Conservation (phyloP, 1,140 invertebrate species). For the Proctacanthus coquilletti region DNA sequence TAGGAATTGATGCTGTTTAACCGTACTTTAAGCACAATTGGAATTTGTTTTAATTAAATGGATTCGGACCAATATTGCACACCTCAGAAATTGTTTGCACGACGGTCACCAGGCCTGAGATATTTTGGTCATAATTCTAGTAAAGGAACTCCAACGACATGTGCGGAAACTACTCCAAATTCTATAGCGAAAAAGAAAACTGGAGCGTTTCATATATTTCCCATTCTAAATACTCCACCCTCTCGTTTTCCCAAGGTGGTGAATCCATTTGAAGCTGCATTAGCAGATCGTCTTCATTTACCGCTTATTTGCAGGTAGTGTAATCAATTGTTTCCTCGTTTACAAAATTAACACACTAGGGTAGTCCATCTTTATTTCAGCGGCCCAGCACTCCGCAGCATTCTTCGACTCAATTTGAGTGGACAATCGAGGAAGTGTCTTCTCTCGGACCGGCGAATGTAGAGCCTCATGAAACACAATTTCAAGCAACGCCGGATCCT, state of each 20-base stretch:
- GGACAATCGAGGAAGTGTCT: slow-evolving; percentile 39
- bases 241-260: slow-evolving; percentile 20
- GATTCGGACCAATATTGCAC: too few relatives aligned
- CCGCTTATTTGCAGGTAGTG: slow-evolving; percentile 25
- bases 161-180: too few relatives aligned
- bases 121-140: too few relatives aligned
- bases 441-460: slow-evolving; percentile 35
- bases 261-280: slow-evolving; percentile 24
- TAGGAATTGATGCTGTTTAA: too few relatives aligned
- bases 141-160: too few relatives aligned
- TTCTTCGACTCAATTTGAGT: slow-evolving; percentile 32
- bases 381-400: slow-evolving; percentile 17
- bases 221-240: slow-evolving; percentile 25
- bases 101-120: too few relatives aligned
- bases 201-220: too few relatives aligned
- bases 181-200: too few relatives aligned
- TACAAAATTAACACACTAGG: too few relatives aligned
- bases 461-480: slow-evolving; percentile 35
- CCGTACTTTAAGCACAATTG: too few relatives aligned
- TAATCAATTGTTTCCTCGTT: slow-evolving; percentile 1
- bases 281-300: slow-evolving; percentile 23
- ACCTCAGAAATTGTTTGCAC: too few relatives aligned
- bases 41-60: too few relatives aligned
- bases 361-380: slow-evolving; percentile 25
- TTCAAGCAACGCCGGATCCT: slow-evolving; percentile 32